Base-by-base conservation (phyloP, 2,113 vertebrate genomes). In the Malurus elegans region DNA sequence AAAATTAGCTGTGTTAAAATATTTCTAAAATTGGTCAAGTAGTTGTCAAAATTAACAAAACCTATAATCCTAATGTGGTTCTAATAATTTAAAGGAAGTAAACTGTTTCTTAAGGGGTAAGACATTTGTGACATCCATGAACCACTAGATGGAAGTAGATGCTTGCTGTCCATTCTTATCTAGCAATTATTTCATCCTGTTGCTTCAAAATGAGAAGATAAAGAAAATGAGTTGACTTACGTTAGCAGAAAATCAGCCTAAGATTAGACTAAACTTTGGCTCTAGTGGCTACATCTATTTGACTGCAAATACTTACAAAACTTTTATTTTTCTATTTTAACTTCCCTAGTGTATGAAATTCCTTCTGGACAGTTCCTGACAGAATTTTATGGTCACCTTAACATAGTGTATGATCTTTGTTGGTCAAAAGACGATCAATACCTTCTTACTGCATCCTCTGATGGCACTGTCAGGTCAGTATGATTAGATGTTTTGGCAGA, bases 341-440 rank as follows among this genome's bases (percentile, higher is more conserved):
- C 96, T 93, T 95, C 51, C 36, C 36, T 97, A 99, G 99, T 99
- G 58, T 99, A 99, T 93, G 99, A 99, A 97, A 99, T 99, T 95
- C 99, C 99, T 85, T 99, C 99, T 83, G 99, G 99, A 38, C 98
- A 97, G 56, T 98, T 98, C 54, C 91, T 99, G 94, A 98, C 98
- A 95, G 98, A 99, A 78, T 98, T 99, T 96, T 98, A 97, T 96
- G 99, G 99, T 57, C 99, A 99, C 81, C 98, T 99, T 74, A 99
- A 99, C 95, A 98, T 99, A 79, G 98, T 99, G 31, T 99, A 99
- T 96, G 99, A 99, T 94, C 98, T 99, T 92, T 99, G 98, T 96
- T 99, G 99, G 99, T 99, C 99, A 73, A 98, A 97, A 94, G 98
- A 99, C 65, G 98, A 99, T 95, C 92, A 94, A 1, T 97, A 94